Evolutionary conservation across 2,113 vertebrate genomes (phyloP).

Genomic region (Odontophorus gujanensis): DNA sequence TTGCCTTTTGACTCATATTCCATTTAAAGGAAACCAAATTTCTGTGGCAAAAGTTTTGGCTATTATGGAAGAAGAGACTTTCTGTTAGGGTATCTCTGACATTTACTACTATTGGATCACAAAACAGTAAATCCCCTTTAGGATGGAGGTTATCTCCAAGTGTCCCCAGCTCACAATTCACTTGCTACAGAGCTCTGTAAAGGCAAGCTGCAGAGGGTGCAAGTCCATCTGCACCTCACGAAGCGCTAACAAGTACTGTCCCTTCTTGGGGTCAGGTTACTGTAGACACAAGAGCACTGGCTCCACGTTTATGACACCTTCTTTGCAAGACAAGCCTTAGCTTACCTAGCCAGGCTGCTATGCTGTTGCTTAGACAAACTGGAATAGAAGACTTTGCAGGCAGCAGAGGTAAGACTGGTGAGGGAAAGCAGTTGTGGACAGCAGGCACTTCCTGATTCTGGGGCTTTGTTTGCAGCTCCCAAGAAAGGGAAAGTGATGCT

Average conservation of each 20-base stretch:
- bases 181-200: background rate
- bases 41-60: constrained; percentile 10
- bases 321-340: background rate
- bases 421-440: background rate
- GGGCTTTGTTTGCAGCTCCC: background rate
- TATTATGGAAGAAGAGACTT: background rate
- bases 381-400: background rate
- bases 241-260: accelerated
- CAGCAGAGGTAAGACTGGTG: background rate
- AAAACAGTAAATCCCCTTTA: background rate
- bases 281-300: accelerated
- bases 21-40: background rate
- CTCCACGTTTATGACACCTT: accelerated
- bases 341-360: background rate
- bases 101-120: background rate
- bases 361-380: background rate
- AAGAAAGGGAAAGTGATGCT: background rate
- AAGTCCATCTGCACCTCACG: background rate
- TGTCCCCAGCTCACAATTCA: background rate
- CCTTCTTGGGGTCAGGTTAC: background rate
- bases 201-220: accelerated
- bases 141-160: background rate
- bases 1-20: constrained; percentile 45
- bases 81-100: background rate
- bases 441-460: background rate